These are phyloP conservation scores for Euproctis similis DNA, from an alignment of 2,888 invertebrate genomes.

Conservation along the genomic window DNA sequence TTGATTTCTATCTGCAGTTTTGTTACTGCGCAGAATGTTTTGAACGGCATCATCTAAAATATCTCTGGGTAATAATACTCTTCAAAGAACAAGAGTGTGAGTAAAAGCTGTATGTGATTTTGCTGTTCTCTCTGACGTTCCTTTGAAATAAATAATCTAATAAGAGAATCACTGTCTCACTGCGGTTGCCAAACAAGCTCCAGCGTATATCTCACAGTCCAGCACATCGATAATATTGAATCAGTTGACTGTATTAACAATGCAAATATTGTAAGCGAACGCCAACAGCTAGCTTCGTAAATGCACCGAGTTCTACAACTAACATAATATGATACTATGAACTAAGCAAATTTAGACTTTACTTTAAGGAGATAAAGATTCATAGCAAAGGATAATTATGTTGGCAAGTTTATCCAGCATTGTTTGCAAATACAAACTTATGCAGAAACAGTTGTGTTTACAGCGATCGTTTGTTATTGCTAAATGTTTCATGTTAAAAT, in stretches of 20 bases:
- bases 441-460: constrained; percentile 57
- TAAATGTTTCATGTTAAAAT: constrained; percentile 58
- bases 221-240: constrained; percentile 63
- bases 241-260: constrained; percentile 64
- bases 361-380: constrained; percentile 5
- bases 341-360: constrained; percentile 14
- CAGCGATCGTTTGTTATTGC: constrained; percentile 57
- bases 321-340: constrained; percentile 6
- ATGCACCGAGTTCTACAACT: constrained; percentile 43
- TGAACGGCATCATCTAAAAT: too few species aligned
- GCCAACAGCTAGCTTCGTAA: constrained; percentile 50
- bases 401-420: constrained; percentile 43
- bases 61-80: too few species aligned
- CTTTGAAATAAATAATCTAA: too few species aligned
- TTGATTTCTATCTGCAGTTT: too few species aligned
- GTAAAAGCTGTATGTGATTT: too few species aligned
- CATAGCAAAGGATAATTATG: constrained; percentile 13
- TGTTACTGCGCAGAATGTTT: too few species aligned
- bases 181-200: too few species aligned
- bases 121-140: too few species aligned
- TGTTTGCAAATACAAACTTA: constrained; percentile 64
- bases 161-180: too few species aligned
- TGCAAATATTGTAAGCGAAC: constrained; percentile 55
- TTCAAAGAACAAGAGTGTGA: too few species aligned
- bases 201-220: too few species aligned